Conservation (phyloP, 2,797 vertebrate species). For the Benthosema pterotum region DNA sequence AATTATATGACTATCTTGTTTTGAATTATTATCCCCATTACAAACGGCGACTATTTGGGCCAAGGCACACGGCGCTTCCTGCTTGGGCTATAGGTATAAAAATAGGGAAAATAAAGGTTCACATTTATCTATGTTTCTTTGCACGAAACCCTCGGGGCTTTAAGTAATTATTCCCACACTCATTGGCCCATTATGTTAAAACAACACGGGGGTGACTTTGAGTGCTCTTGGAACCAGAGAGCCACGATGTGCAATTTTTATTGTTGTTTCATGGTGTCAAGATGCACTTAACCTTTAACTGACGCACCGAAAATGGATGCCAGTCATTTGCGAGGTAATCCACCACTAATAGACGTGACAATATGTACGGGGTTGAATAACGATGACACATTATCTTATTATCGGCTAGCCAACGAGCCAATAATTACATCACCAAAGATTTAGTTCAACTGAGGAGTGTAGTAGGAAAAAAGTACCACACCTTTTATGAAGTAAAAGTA, state of each 20-base stretch:
- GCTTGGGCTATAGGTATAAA: slow-evolving; percentile 59
- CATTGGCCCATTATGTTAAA: slow-evolving; percentile 49
- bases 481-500: no score
- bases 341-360: no score
- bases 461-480: no score
- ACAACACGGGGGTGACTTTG: slow-evolving; percentile 50
- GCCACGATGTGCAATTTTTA: slow-evolving; percentile 20
- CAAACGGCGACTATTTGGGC: slow-evolving; percentile 61
- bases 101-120: slow-evolving; percentile 23
- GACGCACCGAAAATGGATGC: slow-evolving; percentile 33
- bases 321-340: slow-evolving; percentile 36
- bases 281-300: slow-evolving; percentile 37
- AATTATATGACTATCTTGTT: slow-evolving; percentile 50
- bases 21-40: slow-evolving; percentile 80
- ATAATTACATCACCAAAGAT: no score
- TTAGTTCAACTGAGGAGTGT: no score
- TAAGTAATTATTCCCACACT: slow-evolving; percentile 48
- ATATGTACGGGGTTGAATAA: no score
- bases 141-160: slow-evolving; percentile 62
- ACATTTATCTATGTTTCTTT: slow-evolving; percentile 57
- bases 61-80: slow-evolving; percentile 51
- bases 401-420: no score
- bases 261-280: slow-evolving; percentile 35
- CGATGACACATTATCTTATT: no score
- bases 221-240: slow-evolving; percentile 28